Percentiles rank a stretch among this genome's conserved stretches.
phyloP scores from a whole-genome alignment of 2,113 vertebrate genomes.

The Neofelis nebulosa region DNA sequence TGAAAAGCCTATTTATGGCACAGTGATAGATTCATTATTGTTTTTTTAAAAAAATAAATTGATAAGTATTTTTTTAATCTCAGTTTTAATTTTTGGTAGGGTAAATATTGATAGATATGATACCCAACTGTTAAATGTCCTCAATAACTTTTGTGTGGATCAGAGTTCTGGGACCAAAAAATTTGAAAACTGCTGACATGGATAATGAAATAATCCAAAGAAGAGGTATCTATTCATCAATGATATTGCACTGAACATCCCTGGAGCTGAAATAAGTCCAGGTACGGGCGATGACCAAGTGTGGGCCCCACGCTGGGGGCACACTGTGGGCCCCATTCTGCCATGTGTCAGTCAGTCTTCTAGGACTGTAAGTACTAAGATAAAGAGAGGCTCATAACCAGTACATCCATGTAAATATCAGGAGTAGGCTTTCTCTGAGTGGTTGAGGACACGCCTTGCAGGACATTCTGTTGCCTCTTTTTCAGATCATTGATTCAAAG shows the following conservation, averaged over 20 bases:
- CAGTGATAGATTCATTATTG: not conserved
- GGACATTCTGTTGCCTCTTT: not conserved
- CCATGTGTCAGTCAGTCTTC: not conserved
- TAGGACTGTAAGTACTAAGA: accelerated
- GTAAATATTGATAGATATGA: not conserved
- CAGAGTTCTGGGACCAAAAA: not conserved
- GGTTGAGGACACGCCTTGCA: not conserved
- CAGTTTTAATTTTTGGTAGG: not conserved
- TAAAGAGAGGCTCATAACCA: not conserved
- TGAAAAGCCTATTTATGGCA: not conserved
- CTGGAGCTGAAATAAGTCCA: not conserved
- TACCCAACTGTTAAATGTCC: not conserved
- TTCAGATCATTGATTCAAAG: not conserved
- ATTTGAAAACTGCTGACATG: not conserved
- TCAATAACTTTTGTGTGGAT: not conserved
- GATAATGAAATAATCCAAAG: not conserved
- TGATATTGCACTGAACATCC: not conserved
- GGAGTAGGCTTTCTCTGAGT: not conserved
- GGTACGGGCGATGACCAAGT: not conserved
- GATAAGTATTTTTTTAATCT: not conserved
- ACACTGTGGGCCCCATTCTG: not conserved
- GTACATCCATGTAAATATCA: not conserved
- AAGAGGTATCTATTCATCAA: accelerated
- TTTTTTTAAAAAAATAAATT: not conserved
- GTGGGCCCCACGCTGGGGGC: not conserved